These are phyloP conservation scores for Sebastes vulpes DNA, from an alignment of 2,797 vertebrate species.

Conservation along the genomic window DNA sequence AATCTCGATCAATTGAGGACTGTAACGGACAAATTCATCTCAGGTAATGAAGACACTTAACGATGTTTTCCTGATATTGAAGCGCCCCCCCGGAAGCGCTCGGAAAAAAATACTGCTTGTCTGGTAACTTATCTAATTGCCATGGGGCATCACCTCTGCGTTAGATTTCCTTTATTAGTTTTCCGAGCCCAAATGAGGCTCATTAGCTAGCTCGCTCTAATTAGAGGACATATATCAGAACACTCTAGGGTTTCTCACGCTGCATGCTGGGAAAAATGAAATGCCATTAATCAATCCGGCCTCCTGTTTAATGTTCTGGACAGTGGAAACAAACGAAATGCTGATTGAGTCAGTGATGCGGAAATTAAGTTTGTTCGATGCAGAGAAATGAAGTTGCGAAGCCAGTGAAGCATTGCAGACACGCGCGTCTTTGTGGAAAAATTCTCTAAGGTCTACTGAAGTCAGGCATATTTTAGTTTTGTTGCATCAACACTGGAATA, in stretches of 20 bases:
- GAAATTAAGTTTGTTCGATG: slow-evolving; percentile 39
- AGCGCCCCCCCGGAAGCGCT: slow-evolving; percentile 44
- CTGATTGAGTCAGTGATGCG: slow-evolving; percentile 54
- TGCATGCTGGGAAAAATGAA: slow-evolving; percentile 81
- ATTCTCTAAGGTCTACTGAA: slow-evolving; percentile 33
- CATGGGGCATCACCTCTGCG: slow-evolving; percentile 77
- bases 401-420: slow-evolving; percentile 12
- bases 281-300: slow-evolving; percentile 77
- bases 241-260: slow-evolving; percentile 71
- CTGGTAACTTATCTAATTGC: slow-evolving; percentile 85
- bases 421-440: slow-evolving; percentile 15
- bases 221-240: slow-evolving; percentile 83
- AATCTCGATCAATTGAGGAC: slow-evolving; percentile 81
- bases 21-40: slow-evolving; percentile 72
- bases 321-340: slow-evolving; percentile 67
- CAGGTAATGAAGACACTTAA: slow-evolving; percentile 82
- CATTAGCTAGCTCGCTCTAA: slow-evolving; percentile 81
- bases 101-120: slow-evolving; percentile 77
- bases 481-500: slow-evolving; percentile 14
- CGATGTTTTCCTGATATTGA: slow-evolving; percentile 62
- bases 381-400: neutral
- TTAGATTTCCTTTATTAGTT: slow-evolving; percentile 82
- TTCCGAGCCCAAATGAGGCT: slow-evolving; percentile 81
- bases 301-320: slow-evolving; percentile 65
- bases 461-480: slow-evolving; percentile 9